phyloP scores from a whole-genome alignment of 2,888 invertebrate species.

The Merodon equestris region DNA sequence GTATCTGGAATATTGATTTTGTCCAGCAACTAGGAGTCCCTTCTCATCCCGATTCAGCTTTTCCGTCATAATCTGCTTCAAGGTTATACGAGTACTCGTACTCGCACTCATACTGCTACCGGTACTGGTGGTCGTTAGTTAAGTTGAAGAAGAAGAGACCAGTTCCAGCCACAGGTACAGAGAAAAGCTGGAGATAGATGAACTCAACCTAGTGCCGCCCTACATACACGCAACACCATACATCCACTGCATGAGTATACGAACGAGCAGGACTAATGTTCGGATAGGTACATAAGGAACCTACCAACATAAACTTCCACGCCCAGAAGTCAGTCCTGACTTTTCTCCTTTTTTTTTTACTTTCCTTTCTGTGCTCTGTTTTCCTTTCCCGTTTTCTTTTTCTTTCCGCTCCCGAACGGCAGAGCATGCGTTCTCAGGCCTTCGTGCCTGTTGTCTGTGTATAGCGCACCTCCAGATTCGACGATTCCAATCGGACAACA shows the following conservation, averaged over 20 bases:
- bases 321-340: slow-evolving; percentile 48
- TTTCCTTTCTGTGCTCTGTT: slow-evolving; percentile 1
- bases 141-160: slow-evolving; percentile 29
- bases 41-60: slow-evolving; percentile 11
- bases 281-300: slow-evolving; percentile 36
- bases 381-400: slow-evolving; percentile 43
- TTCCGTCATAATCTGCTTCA: slow-evolving; percentile 60
- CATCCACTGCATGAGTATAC: neutral
- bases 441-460: slow-evolving; percentile 15
- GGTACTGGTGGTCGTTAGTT: neutral
- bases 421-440: slow-evolving; percentile 64
- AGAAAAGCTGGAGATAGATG: slow-evolving; percentile 57
- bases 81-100: slow-evolving; percentile 38
- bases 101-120: neutral
- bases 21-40: slow-evolving; percentile 48
- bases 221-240: slow-evolving; percentile 43
- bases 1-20: slow-evolving; percentile 61
- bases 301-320: slow-evolving; percentile 63
- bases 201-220: slow-evolving; percentile 48
- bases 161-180: slow-evolving; percentile 59
- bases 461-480: slow-evolving; percentile 42
- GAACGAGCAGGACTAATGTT: neutral
- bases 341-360: too few relatives aligned
- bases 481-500: slow-evolving; percentile 26
- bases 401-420: slow-evolving; percentile 38